Percentiles rank a stretch among this genome's conserved stretches.
These are phyloP conservation scores for Sinohyriopsis cumingii DNA, from an alignment of 2,888 invertebrate genomes.

Conservation along the genomic window DNA sequence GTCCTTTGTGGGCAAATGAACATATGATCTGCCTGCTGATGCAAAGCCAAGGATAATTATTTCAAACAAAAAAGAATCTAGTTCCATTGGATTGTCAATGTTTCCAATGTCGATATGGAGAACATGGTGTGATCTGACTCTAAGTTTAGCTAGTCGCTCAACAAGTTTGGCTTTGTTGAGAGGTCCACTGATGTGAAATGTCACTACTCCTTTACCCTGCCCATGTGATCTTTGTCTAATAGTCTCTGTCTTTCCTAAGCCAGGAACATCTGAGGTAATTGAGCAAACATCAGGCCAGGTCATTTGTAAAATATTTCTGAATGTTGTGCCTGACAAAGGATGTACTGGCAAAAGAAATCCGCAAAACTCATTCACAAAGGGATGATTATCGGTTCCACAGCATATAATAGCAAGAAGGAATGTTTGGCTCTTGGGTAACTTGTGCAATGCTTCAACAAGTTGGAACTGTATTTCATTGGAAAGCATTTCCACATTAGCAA, in stretches of 20 bases:
- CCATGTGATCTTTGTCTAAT: constrained; percentile 24
- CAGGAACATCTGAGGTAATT: constrained; percentile 39
- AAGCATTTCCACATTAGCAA: constrained; percentile 44
- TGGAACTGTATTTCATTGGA: constrained; percentile 39
- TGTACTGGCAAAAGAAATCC: constrained; percentile 12
- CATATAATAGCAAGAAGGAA: constrained; percentile 40
- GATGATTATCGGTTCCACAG: constrained; percentile 37
- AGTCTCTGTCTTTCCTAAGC: constrained; percentile 41
- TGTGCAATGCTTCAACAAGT: constrained; percentile 31
- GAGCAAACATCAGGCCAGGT: constrained; percentile 27
- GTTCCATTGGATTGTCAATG: constrained; percentile 26
- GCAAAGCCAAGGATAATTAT: constrained; percentile 39
- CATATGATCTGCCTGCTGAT: constrained; percentile 21
- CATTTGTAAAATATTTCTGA: constrained; percentile 13
- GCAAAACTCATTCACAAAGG: constrained; percentile 34
- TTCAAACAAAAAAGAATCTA: constrained; percentile 49
- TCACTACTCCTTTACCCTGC: constrained; percentile 14
- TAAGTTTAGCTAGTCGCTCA: constrained; percentile 16
- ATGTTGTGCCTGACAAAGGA: constrained; percentile 20
- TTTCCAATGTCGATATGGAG: constrained; percentile 48
- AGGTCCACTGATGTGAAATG: constrained; percentile 47
- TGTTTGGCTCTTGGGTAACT: constrained; percentile 2
- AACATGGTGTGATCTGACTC: constrained; percentile 17
- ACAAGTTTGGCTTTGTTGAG: constrained; percentile 26
- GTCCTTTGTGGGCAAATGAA: constrained; percentile 22